Base-by-base conservation (phyloP, 2,888 invertebrate species). In the Hololepta plana region DNA sequence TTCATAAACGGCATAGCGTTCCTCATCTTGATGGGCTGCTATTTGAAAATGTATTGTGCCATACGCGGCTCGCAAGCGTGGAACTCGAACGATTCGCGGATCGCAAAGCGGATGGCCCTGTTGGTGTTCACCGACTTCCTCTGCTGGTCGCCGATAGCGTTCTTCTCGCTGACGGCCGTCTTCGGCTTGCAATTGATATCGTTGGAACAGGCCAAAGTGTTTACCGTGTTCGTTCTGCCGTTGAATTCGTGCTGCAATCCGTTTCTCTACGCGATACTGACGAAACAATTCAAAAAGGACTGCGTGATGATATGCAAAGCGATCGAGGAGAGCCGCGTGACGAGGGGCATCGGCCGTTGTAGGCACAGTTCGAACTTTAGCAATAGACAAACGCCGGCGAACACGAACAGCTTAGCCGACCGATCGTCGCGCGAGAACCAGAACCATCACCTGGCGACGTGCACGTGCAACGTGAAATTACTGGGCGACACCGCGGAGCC, bases 131-230 rank as follows among this genome's bases (percentile, higher is more conserved):
- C 95, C 0, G 95, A 96, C 54, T 88, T 96, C 47, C 62, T 93
- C 23, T 96, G 95, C 59, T 96, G 95, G 95, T 87, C 91, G 3
- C 96, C 96, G 0, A 91, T 95, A 35, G 88, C 95, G 2, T 88
- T 95, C 56, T 87, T 90, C 52, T 82, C 91, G 4, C 62, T 95
- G 17, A 88, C 91, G 0, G 91, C 95, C 10, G 81, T 90, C 4
- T 84, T 90, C 49, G 93, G 93, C 6, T 60, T 79, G 36, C 87
- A 84, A 33, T 61, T 95, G 24, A 82, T 96, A 14, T 82, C 85
- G 2, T 62, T 96, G 32, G 91, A 93, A 50, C 85, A 90, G 56
- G 93, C 95, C 23, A 96, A 96, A 61, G 76, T 85, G 39, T 88
- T 85, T 51, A 91, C 91, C 2, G 91, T 96, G 20, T 93, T 96